A percentile compares a stretch with the other conserved stretches of the same genome.
Conservation (phyloP, 2,113 vertebrate genomes). For the Forbesichthys agassizii region DNA sequence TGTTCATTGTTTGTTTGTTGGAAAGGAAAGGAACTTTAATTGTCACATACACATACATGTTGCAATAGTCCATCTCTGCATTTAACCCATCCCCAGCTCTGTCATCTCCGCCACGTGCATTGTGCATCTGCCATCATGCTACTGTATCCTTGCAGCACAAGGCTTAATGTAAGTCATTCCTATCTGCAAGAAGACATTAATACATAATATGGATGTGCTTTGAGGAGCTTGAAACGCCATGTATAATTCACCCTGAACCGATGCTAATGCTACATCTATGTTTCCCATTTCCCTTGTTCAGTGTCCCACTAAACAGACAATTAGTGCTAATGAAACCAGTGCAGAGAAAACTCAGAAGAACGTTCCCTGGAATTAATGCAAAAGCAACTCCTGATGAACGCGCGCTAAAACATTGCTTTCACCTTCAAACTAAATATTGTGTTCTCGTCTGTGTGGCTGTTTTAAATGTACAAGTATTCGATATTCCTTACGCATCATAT, state of each 20-base stretch:
- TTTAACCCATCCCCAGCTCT: conserved; percentile 1
- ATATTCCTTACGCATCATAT: too few relatives aligned
- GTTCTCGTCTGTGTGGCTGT: background rate
- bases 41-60: too few relatives aligned
- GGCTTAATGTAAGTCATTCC: conserved; percentile 31
- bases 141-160: conserved; percentile 25
- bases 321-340: conserved; percentile 50
- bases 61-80: too few relatives aligned
- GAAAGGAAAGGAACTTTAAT: too few relatives aligned
- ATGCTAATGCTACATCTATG: conserved; percentile 48
- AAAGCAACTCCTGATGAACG: conserved; percentile 34
- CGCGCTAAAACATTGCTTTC: conserved; percentile 40
- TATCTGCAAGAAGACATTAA: conserved; percentile 54
- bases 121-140: conserved; percentile 32
- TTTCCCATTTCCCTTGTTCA: conserved; percentile 41
- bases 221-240: conserved; percentile 59
- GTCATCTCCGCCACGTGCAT: conserved; percentile 11
- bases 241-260: conserved; percentile 50
- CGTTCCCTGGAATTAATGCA: conserved; percentile 12
- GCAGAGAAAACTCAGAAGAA: conserved; percentile 39
- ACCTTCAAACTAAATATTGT: conserved; percentile 25
- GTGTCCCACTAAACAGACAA: conserved; percentile 62
- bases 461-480: too few relatives aligned
- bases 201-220: conserved; percentile 55
- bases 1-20: too few relatives aligned